Evolutionary conservation across 1,140 invertebrate genomes (phyloP).

Genomic region (Antheraea mylitta): DNA sequence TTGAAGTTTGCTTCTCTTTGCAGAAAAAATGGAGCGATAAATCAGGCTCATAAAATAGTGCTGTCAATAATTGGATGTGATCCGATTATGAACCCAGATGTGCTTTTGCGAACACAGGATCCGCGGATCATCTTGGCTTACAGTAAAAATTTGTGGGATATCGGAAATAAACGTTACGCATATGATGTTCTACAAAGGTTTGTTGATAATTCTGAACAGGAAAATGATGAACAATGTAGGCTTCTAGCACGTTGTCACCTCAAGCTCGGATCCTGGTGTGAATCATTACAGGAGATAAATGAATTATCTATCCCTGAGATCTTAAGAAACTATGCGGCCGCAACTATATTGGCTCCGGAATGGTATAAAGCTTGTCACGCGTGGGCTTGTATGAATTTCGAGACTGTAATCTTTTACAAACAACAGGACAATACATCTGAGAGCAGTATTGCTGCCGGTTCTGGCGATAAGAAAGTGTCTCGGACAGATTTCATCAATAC

Average conservation of each 20-base stretch:
- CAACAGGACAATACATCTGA: slow-evolving; percentile 78
- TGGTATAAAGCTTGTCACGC: slow-evolving; percentile 99
- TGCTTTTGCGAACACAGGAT: slow-evolving; percentile 86
- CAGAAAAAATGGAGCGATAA: slow-evolving; percentile 93
- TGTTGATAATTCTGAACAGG: slow-evolving; percentile 84
- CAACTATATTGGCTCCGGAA: slow-evolving; percentile 92
- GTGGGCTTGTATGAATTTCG: slow-evolving; percentile 98
- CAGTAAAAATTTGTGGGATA: slow-evolving; percentile 96
- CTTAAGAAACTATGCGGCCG: slow-evolving; percentile 91
- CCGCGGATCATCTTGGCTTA: slow-evolving; percentile 94
- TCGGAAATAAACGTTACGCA: slow-evolving; percentile 87
- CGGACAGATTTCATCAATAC: slow-evolving; percentile 83
- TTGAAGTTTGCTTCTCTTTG: slow-evolving; percentile 98
- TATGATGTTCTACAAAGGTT: slow-evolving; percentile 89
- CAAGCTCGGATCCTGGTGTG: slow-evolving; percentile 95
- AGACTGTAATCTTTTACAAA: slow-evolving; percentile 96
- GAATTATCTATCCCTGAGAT: slow-evolving; percentile 91
- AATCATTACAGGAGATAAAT: slow-evolving; percentile 89
- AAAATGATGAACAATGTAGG: slow-evolving; percentile 82
- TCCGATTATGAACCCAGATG: slow-evolving; percentile 83
- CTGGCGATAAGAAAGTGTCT: slow-evolving; percentile 56
- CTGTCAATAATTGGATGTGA: slow-evolving; percentile 91
- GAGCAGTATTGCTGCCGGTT: slow-evolving; percentile 49
- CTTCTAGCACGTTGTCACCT: slow-evolving; percentile 92
- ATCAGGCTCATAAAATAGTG: slow-evolving; percentile 94